Evolutionary conservation across 2,113 vertebrate genomes (phyloP).

Genomic region (Gorsachius goisagi): DNA sequence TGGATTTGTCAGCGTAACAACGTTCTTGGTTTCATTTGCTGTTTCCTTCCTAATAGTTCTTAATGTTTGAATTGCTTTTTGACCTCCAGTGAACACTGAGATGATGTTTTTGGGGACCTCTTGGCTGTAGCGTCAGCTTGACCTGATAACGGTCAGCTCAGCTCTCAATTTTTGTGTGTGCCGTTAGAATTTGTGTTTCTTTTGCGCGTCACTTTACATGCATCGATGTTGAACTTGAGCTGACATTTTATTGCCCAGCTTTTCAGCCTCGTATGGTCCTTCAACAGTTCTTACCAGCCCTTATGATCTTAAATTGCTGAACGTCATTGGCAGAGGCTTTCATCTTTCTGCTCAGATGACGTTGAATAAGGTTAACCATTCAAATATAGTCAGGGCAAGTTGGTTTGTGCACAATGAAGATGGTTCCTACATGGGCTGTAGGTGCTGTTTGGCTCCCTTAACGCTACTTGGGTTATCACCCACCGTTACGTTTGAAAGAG

Average conservation of each 20-base stretch:
- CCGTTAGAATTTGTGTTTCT: not conserved
- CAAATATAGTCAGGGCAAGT: not conserved
- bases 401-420: not conserved
- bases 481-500: not conserved
- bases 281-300: not conserved
- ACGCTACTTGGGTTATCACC: not conserved
- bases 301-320: not conserved
- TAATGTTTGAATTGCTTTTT: not conserved
- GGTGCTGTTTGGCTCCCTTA: not conserved
- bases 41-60: not conserved
- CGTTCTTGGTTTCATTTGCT: not conserved
- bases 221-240: not conserved
- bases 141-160: not conserved
- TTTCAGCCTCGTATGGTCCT: not conserved
- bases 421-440: not conserved
- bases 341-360: not conserved
- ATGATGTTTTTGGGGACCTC: not conserved
- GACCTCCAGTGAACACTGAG: not conserved
- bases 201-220: not conserved
- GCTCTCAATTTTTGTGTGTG: not conserved
- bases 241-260: not conserved
- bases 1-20: not conserved
- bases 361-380: not conserved
- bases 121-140: not conserved
- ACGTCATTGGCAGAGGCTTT: accelerated